Evolutionary conservation across 2,888 invertebrate genomes (phyloP).

Genomic region (Heliconius erato): DNA sequence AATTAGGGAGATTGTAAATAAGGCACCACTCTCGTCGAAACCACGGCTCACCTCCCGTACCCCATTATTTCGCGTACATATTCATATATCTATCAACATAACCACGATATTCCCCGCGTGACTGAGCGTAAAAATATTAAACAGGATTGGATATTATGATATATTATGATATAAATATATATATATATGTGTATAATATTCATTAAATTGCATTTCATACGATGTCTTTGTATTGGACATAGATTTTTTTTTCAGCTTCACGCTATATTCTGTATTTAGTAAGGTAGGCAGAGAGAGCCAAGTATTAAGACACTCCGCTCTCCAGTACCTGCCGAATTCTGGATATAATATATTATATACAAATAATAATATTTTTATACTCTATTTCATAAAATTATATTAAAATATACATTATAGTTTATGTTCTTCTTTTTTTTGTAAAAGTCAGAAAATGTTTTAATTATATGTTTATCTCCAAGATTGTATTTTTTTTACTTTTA

Average conservation of each 20-base stretch:
- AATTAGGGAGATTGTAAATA: constrained; percentile 4
- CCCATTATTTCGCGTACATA: constrained; percentile 28
- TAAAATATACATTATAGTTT: neutral
- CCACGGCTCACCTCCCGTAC: neutral
- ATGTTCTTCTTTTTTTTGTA: neutral
- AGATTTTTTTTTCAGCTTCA: neutral
- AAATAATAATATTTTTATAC: no score
- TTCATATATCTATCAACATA: constrained; percentile 18
- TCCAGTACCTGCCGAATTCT: no score
- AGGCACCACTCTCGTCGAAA: neutral
- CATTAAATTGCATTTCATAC: neutral
- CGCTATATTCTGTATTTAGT: no score
- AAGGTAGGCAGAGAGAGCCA: no score
- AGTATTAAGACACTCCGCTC: no score
- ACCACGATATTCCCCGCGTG: constrained; percentile 14
- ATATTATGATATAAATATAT: no score
- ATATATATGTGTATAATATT: neutral
- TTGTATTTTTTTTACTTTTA: no score
- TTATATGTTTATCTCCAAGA: no score
- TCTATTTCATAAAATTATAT: no score
- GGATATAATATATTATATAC: no score
- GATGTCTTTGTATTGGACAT: neutral
- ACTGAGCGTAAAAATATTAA: constrained; percentile 29
- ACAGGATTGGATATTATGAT: constrained; percentile 13
- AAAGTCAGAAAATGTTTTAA: no score